These are phyloP conservation scores for Dione vanillae DNA, from an alignment of 2,888 invertebrate species.

Conservation along the genomic window DNA sequence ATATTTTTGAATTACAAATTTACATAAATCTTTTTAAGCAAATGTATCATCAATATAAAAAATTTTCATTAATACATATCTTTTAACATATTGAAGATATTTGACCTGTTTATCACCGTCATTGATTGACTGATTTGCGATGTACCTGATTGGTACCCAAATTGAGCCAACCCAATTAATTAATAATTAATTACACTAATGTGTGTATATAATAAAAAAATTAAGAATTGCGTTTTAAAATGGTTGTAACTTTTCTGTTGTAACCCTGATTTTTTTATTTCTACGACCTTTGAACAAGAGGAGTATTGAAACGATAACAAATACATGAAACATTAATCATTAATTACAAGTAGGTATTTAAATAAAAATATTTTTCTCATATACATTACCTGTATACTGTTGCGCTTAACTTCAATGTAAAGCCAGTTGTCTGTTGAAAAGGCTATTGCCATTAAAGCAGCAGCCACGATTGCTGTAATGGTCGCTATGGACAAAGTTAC, in stretches of 20 bases:
- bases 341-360: not conserved
- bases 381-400: slow-evolving; percentile 91
- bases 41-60: too few species aligned
- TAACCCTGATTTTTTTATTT: not conserved
- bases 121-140: too few species aligned
- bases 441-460: slow-evolving; percentile 96
- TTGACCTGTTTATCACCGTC: too few species aligned
- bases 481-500: slow-evolving; percentile 97
- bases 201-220: not conserved
- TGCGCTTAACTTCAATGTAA: slow-evolving; percentile 95
- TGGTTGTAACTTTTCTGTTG: not conserved
- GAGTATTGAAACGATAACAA: not conserved
- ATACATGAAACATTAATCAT: not conserved
- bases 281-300: not conserved
- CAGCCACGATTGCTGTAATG: slow-evolving; percentile 97
- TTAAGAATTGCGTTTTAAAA: not conserved
- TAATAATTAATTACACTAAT: too few species aligned
- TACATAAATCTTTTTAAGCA: too few species aligned
- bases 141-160: too few species aligned
- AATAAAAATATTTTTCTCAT: slow-evolving; percentile 2
- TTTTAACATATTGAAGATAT: too few species aligned
- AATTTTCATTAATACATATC: too few species aligned
- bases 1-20: too few species aligned
- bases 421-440: slow-evolving; percentile 99
- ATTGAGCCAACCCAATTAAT: too few species aligned